Evolutionary conservation across 2,888 invertebrate species (phyloP).

Genomic region (Bellardia pandia): DNA sequence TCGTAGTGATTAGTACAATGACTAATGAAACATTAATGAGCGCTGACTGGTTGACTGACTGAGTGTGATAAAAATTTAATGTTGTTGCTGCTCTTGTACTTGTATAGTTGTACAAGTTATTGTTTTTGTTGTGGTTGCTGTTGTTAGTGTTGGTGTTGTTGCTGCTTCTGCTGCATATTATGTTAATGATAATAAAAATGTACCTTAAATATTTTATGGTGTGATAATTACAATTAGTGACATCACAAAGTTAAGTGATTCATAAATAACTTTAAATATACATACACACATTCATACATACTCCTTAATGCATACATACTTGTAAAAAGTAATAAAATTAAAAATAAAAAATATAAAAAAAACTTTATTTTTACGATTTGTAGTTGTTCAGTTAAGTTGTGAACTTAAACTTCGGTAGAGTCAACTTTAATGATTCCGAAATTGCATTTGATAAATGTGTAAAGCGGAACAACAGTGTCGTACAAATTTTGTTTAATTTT

Average conservation of each 20-base stretch:
- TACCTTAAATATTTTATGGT: constrained; percentile 58
- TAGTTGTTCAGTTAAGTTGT: too few species aligned
- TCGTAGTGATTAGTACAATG: constrained; percentile 79
- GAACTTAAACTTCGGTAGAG: too few species aligned
- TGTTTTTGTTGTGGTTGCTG: constrained; percentile 28
- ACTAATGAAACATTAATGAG: constrained; percentile 80
- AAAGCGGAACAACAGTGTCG: too few species aligned
- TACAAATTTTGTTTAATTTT: too few species aligned
- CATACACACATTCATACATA: not conserved
- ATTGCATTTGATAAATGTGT: too few species aligned
- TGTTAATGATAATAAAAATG: constrained; percentile 55
- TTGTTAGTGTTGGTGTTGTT: not conserved
- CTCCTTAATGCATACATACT: too few species aligned
- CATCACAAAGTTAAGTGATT: constrained; percentile 59
- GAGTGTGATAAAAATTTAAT: constrained; percentile 66
- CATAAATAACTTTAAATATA: constrained; percentile 32
- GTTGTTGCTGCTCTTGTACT: constrained; percentile 22
- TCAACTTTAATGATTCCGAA: too few species aligned
- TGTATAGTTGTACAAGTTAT: constrained; percentile 1
- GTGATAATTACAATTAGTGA: constrained; percentile 53
- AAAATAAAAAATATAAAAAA: not conserved
- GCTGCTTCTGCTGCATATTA: constrained; percentile 29
- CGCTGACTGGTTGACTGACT: constrained; percentile 73
- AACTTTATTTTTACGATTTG: too few species aligned
- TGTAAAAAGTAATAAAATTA: not conserved